Evolutionary conservation across 2,113 vertebrate species (phyloP).

Genomic region (Dipodomys merriami): DNA sequence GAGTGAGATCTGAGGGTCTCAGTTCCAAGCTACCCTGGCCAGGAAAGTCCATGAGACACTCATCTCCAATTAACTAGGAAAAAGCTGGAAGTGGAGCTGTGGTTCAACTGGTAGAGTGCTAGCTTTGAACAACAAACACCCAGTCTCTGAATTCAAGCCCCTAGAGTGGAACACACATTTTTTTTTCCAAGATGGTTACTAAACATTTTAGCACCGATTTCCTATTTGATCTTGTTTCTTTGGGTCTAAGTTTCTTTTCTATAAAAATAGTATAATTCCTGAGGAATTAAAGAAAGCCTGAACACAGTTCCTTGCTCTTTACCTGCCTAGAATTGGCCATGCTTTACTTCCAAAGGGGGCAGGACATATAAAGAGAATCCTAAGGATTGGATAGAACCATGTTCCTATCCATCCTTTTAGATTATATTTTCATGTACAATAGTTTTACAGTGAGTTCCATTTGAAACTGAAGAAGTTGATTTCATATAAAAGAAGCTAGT

Average conservation of each 20-base stretch:
- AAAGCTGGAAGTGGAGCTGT: no score
- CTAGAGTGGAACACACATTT: no score
- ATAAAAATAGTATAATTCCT: background rate
- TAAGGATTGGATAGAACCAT: background rate
- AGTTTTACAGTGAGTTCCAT: constrained; percentile 5
- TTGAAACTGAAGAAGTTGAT: constrained; percentile 4
- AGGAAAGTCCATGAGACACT: no score
- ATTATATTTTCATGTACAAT: background rate
- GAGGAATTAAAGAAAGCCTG: background rate
- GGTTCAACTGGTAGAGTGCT: no score
- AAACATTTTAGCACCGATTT: constrained; percentile 24
- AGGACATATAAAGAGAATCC: background rate
- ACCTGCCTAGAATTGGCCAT: background rate
- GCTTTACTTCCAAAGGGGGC: background rate
- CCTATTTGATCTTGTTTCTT: background rate
- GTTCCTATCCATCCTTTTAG: background rate
- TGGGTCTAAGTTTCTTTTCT: background rate
- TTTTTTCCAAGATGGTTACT: background rate
- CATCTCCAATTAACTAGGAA: no score
- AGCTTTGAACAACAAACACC: no score
- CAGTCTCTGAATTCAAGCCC: no score
- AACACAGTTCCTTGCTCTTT: background rate
- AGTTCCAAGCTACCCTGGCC: no score
- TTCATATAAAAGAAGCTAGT: background rate
- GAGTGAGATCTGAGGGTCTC: no score